Evolutionary conservation across 2,797 vertebrate species (phyloP).

Genomic region (Sebastes dallii): DNA sequence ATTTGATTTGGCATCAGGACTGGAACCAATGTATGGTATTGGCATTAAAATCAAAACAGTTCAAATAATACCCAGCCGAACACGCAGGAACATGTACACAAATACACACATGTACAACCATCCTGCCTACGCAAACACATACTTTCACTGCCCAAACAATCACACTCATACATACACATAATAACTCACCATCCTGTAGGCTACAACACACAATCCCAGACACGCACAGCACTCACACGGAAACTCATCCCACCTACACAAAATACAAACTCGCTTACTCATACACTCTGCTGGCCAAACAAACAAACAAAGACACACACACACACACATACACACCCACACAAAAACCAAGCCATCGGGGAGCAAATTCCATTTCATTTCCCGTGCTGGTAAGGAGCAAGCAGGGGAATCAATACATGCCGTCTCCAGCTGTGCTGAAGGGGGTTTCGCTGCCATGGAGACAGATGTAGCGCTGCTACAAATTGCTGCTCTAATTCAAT

Average conservation of each 20-base stretch:
- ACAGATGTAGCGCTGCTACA: slow-evolving; percentile 65
- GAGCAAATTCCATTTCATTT: slow-evolving; percentile 78
- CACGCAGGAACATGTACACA: not conserved
- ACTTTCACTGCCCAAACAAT: slow-evolving; percentile 4
- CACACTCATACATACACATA: not conserved
- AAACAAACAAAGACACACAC: slow-evolving; percentile 28
- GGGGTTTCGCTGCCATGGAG: slow-evolving; percentile 75
- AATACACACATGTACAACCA: not conserved
- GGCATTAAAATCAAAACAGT: not conserved
- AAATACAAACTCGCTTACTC: slow-evolving; percentile 40
- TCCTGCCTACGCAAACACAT: slow-evolving; percentile 2
- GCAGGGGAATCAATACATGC: slow-evolving; percentile 70
- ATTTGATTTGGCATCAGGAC: not conserved
- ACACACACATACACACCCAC: slow-evolving; percentile 14
- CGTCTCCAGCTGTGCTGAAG: slow-evolving; percentile 73
- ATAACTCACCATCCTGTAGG: not conserved
- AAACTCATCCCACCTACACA: slow-evolving; percentile 43
- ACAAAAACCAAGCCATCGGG: slow-evolving; percentile 38
- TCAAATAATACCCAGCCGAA: not conserved
- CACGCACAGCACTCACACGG: not conserved
- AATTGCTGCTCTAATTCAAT: slow-evolving; percentile 66
- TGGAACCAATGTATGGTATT: not conserved
- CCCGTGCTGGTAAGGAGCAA: slow-evolving; percentile 63
- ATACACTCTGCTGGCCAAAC: slow-evolving; percentile 27
- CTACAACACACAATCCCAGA: not conserved